Percentiles rank a stretch among this genome's conserved stretches.
Conservation (phyloP, 2,888 invertebrate genomes). For the Aproaerema taeniolella region DNA sequence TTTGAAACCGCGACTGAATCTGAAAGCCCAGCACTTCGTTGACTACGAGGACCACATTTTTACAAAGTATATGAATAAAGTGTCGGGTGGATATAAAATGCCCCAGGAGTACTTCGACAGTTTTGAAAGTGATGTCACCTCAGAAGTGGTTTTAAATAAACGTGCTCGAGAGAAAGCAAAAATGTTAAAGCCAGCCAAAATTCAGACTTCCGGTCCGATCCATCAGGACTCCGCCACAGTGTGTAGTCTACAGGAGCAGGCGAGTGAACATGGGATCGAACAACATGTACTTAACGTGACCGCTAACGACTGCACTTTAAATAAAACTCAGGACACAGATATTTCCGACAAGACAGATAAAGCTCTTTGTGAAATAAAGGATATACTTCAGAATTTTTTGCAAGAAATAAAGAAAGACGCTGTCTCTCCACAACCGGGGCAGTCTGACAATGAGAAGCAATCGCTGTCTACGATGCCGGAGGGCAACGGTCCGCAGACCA, state of each 20-base stretch:
- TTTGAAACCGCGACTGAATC: constrained; percentile 52
- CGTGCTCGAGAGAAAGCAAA: constrained; percentile 13
- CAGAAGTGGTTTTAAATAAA: constrained; percentile 14
- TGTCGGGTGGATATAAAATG: constrained; percentile 18
- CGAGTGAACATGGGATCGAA: constrained; percentile 24
- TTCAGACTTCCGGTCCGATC: constrained; percentile 21
- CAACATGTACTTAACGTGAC: constrained; percentile 14
- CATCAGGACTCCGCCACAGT: too few relatives aligned
- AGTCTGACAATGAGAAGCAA: too few relatives aligned
- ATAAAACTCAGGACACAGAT: constrained; percentile 42
- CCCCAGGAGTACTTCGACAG: constrained; percentile 21
- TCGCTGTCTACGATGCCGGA: too few relatives aligned
- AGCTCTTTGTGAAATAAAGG: constrained; percentile 63
- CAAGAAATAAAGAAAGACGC: constrained; percentile 60
- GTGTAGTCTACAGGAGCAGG: constrained; percentile 31
- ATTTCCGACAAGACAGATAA: constrained; percentile 52
- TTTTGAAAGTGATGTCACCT: constrained; percentile 26
- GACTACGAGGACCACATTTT: constrained; percentile 37
- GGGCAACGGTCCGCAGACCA: too few relatives aligned
- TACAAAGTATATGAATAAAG: constrained; percentile 21
- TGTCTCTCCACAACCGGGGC: constrained; percentile 7
- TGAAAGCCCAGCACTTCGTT: constrained; percentile 46
- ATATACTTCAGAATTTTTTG: constrained; percentile 57
- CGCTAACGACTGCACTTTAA: constrained; percentile 34
- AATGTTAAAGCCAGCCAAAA: constrained; percentile 13